Conservation (phyloP, 2,113 vertebrate species). For the Camarhynchus parvulus region DNA sequence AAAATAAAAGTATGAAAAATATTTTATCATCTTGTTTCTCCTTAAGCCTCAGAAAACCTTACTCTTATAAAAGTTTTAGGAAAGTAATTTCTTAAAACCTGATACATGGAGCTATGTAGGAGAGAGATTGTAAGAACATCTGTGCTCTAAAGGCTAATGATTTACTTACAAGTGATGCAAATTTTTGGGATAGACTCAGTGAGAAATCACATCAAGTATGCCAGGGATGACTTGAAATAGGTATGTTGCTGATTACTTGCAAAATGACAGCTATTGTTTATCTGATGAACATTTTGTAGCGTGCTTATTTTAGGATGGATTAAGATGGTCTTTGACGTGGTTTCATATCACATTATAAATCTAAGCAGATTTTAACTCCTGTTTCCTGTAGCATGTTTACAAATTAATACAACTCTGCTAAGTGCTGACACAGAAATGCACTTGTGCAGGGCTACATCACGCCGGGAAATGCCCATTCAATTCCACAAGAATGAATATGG, state of each 20-base stretch:
- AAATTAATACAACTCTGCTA: background rate
- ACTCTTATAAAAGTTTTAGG: background rate
- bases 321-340: background rate
- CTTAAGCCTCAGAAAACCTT: background rate
- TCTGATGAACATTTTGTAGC: background rate
- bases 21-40: background rate
- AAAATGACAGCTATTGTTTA: background rate
- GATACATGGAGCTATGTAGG: background rate
- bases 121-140: background rate
- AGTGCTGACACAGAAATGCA: background rate
- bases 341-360: background rate
- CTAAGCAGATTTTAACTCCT: background rate
- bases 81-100: background rate
- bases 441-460: background rate
- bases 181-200: background rate
- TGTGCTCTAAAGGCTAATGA: background rate
- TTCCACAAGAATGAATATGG: background rate
- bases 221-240: background rate
- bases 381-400: background rate
- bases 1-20: background rate
- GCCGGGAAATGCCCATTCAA: background rate
- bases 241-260: background rate
- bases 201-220: background rate
- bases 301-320: background rate
- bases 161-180: background rate